phyloP scores from a whole-genome alignment of 2,888 invertebrate genomes.

The Troides helena region DNA sequence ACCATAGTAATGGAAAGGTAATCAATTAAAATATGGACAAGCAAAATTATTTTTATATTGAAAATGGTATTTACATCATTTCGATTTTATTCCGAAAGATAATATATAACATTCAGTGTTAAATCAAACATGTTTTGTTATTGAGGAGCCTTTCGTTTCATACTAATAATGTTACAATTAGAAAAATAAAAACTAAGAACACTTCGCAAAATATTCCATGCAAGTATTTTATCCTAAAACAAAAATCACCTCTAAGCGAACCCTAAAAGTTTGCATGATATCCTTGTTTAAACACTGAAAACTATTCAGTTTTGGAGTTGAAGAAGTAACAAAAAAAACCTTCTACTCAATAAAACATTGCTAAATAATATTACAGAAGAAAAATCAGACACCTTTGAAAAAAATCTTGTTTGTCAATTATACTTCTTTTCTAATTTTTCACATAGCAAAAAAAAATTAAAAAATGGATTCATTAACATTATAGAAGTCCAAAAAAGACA shows the following conservation, averaged over 20 bases:
- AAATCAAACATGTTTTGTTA: slow-evolving; percentile 30
- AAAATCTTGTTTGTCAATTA: background rate
- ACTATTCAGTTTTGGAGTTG: slow-evolving; percentile 29
- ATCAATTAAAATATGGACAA: too few relatives aligned
- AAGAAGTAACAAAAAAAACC: slow-evolving; percentile 35
- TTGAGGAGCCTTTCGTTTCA: slow-evolving; percentile 65
- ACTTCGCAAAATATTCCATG: slow-evolving; percentile 60
- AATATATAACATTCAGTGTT: background rate
- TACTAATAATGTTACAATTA: slow-evolving; percentile 66
- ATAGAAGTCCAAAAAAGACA: background rate
- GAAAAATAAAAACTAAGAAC: slow-evolving; percentile 63
- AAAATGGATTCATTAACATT: background rate
- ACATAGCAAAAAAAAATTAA: background rate
- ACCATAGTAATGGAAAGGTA: too few relatives aligned
- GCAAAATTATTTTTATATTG: background rate
- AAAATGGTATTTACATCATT: slow-evolving; percentile 35
- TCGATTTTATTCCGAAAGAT: background rate
- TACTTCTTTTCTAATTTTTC: background rate
- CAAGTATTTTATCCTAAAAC: slow-evolving; percentile 54
- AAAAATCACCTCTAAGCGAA: slow-evolving; percentile 52
- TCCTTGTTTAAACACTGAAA: slow-evolving; percentile 37
- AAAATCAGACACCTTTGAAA: background rate
- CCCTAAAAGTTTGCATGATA: slow-evolving; percentile 42
- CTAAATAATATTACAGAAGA: background rate
- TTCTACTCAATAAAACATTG: slow-evolving; percentile 8